Conservation (phyloP, 2,113 vertebrate species). For the Grammomys surdaster region DNA sequence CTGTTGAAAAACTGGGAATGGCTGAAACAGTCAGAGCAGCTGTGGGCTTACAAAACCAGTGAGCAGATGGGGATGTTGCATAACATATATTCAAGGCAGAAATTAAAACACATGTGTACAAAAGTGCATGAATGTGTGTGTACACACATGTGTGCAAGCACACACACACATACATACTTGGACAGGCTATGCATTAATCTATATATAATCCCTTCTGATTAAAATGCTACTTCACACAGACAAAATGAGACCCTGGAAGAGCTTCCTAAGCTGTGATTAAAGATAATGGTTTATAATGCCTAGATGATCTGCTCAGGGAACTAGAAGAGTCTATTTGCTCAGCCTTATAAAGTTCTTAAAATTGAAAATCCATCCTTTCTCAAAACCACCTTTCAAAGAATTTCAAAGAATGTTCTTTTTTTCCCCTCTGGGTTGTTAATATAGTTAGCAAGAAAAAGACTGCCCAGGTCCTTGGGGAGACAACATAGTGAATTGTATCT, state of each 20-base stretch:
- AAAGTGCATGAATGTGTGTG: too few species aligned
- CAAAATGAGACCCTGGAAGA: constrained; percentile 80
- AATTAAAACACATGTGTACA: constrained; percentile 70
- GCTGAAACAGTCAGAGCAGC: constrained; percentile 55
- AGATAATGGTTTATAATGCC: constrained; percentile 86
- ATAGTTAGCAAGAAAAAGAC: constrained; percentile 64
- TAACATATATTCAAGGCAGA: constrained; percentile 57
- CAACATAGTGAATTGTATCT: background rate
- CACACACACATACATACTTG: background rate
- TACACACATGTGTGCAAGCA: too few species aligned
- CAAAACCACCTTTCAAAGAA: constrained; percentile 80
- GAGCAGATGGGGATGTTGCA: constrained; percentile 76
- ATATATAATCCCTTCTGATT: constrained; percentile 82
- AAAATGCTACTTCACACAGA: constrained; percentile 83
- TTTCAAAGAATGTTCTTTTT: constrained; percentile 75
- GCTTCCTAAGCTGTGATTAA: constrained; percentile 83
- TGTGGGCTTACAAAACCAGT: constrained; percentile 51
- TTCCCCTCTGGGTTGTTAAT: constrained; percentile 60
- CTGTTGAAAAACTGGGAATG: constrained; percentile 68
- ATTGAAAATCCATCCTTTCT: constrained; percentile 77
- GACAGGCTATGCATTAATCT: constrained; percentile 74
- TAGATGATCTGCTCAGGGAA: constrained; percentile 84
- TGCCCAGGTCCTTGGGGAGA: constrained; percentile 51
- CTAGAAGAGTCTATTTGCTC: constrained; percentile 78
- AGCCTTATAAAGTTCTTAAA: constrained; percentile 79